phyloP scores from a whole-genome alignment of 2,888 invertebrate species.

The Heliconius ethilla region DNA sequence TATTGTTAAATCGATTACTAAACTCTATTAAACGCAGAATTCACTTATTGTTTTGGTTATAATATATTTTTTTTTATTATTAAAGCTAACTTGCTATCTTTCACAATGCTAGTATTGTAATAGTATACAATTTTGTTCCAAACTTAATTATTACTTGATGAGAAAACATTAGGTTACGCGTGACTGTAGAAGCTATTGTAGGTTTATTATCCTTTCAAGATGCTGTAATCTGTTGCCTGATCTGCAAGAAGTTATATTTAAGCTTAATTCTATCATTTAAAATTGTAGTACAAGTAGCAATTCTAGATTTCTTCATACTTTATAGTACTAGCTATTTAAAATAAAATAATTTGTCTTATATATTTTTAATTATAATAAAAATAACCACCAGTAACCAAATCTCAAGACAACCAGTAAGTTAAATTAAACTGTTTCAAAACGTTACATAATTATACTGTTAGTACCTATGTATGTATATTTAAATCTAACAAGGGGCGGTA shows the following conservation, averaged over 20 bases:
- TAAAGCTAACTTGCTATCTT: background rate
- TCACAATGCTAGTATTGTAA: background rate
- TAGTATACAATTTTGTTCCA: slow-evolving; percentile 17
- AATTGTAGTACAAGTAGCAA: background rate
- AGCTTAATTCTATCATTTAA: slow-evolving; percentile 23
- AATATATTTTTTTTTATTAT: background rate
- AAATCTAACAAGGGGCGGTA: slow-evolving; percentile 9
- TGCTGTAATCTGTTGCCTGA: slow-evolving; percentile 38
- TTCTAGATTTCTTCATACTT: background rate
- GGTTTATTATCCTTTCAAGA: slow-evolving; percentile 42
- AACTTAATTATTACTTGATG: slow-evolving; percentile 24
- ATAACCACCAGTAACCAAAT: too few species aligned
- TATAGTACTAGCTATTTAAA: background rate
- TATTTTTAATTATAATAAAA: too few species aligned
- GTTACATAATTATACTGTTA: background rate
- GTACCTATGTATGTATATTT: background rate
- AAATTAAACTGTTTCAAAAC: background rate
- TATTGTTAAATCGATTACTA: background rate
- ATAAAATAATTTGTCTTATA: too few species aligned
- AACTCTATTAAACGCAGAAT: background rate
- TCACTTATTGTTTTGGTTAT: too few species aligned
- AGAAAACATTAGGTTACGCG: slow-evolving; percentile 31
- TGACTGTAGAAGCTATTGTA: slow-evolving; percentile 37
- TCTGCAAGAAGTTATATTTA: slow-evolving; percentile 35
- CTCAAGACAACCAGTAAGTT: too few species aligned